Conservation (phyloP, 1,140 invertebrate genomes). For the Neuroterus valhalla region DNA sequence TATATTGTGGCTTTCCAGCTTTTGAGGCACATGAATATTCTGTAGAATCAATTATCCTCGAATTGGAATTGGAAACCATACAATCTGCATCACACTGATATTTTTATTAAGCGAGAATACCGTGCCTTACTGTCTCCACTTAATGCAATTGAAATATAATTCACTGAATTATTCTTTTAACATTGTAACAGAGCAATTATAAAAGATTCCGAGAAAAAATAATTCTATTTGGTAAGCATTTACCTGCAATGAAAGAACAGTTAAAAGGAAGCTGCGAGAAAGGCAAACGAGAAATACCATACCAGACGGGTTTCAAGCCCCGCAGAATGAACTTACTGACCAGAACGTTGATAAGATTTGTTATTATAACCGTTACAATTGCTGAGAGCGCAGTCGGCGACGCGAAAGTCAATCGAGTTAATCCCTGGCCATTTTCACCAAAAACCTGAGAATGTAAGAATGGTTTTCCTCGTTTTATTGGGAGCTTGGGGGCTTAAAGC, state of each 20-base stretch:
- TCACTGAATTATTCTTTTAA: too few species aligned
- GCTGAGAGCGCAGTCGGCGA: slow-evolving; percentile 21
- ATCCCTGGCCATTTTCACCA: slow-evolving; percentile 26
- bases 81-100: too few species aligned
- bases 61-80: too few species aligned
- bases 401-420: slow-evolving; percentile 27
- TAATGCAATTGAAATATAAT: too few species aligned
- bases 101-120: too few species aligned
- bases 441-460: slow-evolving; percentile 30
- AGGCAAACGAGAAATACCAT: neutral
- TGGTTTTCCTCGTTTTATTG: slow-evolving; percentile 27
- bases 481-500: slow-evolving; percentile 21
- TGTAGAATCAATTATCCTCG: too few species aligned
- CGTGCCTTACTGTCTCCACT: too few species aligned
- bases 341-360: slow-evolving; percentile 30
- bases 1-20: too few species aligned
- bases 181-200: too few species aligned
- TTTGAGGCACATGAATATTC: too few species aligned
- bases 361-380: slow-evolving; percentile 30
- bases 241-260: slow-evolving; percentile 18
- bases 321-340: slow-evolving; percentile 24
- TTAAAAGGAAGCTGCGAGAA: slow-evolving; percentile 4
- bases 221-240: slow-evolving; percentile 21
- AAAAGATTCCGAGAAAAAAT: neutral
- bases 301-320: neutral